These are phyloP conservation scores for Caranx melampygus DNA, from an alignment of 2,113 vertebrate genomes.

Conservation along the genomic window DNA sequence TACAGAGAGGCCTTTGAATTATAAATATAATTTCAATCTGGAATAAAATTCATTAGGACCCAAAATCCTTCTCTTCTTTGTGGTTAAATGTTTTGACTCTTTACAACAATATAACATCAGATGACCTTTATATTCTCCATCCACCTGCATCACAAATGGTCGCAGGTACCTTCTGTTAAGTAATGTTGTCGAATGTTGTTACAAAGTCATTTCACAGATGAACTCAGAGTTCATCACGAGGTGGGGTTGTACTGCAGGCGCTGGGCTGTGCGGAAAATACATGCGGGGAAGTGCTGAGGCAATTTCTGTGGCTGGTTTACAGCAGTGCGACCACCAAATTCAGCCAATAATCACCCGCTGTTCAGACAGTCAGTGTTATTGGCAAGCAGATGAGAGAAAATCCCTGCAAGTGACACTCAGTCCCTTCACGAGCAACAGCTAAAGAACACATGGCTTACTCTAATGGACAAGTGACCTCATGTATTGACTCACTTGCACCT, in stretches of 20 bases:
- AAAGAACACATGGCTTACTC: conserved; percentile 16
- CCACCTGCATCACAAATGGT: not conserved
- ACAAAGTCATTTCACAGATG: not conserved
- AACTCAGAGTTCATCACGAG: not conserved
- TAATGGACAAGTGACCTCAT: conserved; percentile 9
- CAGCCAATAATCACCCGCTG: conserved; percentile 43
- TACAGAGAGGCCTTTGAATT: not conserved
- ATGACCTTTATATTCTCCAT: no score
- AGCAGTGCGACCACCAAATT: not conserved
- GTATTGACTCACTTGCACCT: conserved; percentile 20
- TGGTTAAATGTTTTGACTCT: not conserved
- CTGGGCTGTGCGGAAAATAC: not conserved
- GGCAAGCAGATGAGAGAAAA: conserved; percentile 57
- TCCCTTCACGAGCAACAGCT: conserved; percentile 38
- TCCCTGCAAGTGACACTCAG: conserved; percentile 53
- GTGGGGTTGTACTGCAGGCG: not conserved
- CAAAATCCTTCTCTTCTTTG: no score
- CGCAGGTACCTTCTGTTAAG: not conserved
- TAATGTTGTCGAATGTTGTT: no score
- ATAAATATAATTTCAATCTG: not conserved
- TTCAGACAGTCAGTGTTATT: conserved; percentile 39
- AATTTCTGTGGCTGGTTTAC: not conserved
- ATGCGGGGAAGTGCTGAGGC: not conserved
- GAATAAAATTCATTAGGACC: no score
- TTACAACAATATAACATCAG: not conserved